phyloP scores from a whole-genome alignment of 2,113 vertebrate species.

The Bothrops jararaca region DNA sequence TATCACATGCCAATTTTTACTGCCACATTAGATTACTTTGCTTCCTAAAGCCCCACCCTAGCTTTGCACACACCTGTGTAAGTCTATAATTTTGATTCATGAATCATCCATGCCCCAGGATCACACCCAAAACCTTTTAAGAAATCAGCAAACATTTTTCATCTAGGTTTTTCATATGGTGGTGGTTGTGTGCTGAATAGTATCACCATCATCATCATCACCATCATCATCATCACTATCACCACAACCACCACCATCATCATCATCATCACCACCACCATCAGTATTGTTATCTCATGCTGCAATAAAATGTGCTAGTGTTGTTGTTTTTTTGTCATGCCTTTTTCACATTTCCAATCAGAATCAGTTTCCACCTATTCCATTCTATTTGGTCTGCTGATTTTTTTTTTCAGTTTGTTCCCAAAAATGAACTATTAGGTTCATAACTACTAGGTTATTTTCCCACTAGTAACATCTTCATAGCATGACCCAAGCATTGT shows the following conservation, averaged over 20 bases:
- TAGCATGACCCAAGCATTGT: not conserved
- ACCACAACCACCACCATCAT: too few species aligned
- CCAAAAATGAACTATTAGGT: not conserved
- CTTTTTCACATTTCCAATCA: not conserved
- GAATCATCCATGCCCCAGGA: conserved; percentile 69
- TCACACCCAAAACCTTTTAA: conserved; percentile 71
- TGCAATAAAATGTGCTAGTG: not conserved
- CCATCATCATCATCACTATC: not conserved
- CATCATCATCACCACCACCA: too few species aligned
- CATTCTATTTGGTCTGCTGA: not conserved
- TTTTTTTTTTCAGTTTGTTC: not conserved
- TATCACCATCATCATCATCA: not conserved
- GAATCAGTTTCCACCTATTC: not conserved
- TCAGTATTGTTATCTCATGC: not conserved
- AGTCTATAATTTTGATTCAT: conserved; percentile 73
- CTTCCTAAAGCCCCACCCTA: conserved; percentile 65
- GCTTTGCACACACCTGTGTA: conserved; percentile 70
- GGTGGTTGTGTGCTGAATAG: not conserved
- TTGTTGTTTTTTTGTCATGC: not conserved
- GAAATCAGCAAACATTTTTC: conserved; percentile 62
- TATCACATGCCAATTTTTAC: conserved; percentile 55
- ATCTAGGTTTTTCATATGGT: conserved; percentile 29
- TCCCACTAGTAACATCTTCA: not conserved
- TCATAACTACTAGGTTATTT: not conserved
- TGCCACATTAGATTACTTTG: conserved; percentile 55